phyloP scores from a whole-genome alignment of 2,888 invertebrate genomes.

The Muschampia plurimacula region DNA sequence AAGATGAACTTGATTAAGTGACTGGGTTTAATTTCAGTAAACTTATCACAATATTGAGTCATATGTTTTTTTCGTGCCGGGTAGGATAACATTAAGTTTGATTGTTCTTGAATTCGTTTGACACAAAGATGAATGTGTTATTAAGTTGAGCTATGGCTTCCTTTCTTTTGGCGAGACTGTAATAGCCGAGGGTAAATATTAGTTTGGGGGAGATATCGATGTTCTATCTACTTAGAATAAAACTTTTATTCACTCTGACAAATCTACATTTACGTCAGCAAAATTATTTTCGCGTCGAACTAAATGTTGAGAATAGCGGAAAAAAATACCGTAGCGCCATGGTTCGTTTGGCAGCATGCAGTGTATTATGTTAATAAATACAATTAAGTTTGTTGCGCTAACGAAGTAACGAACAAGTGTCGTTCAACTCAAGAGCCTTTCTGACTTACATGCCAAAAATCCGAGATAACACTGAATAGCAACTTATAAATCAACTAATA shows the following conservation, averaged over 20 bases:
- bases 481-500: no score
- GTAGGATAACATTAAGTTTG: constrained; percentile 10
- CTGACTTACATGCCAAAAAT: constrained; percentile 44
- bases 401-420: constrained; percentile 56
- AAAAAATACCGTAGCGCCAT: constrained; percentile 63
- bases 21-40: constrained; percentile 6
- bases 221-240: constrained; percentile 12
- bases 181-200: constrained; percentile 17
- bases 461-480: not conserved
- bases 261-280: constrained; percentile 13
- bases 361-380: constrained; percentile 79
- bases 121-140: constrained; percentile 7
- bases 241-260: not conserved
- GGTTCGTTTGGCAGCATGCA: constrained; percentile 70
- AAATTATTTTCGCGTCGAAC: constrained; percentile 27
- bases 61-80: constrained; percentile 24
- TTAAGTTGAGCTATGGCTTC: constrained; percentile 24
- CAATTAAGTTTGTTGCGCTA: constrained; percentile 67
- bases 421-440: constrained; percentile 65
- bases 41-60: constrained; percentile 16
- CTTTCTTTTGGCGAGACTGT: constrained; percentile 26
- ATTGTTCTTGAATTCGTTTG: constrained; percentile 24
- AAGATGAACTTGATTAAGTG: constrained; percentile 40
- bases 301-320: constrained; percentile 41
- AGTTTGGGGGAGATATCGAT: constrained; percentile 26